These are phyloP conservation scores for Podarcis cretensis DNA, from an alignment of 2,113 vertebrate genomes.

Conservation along the genomic window DNA sequence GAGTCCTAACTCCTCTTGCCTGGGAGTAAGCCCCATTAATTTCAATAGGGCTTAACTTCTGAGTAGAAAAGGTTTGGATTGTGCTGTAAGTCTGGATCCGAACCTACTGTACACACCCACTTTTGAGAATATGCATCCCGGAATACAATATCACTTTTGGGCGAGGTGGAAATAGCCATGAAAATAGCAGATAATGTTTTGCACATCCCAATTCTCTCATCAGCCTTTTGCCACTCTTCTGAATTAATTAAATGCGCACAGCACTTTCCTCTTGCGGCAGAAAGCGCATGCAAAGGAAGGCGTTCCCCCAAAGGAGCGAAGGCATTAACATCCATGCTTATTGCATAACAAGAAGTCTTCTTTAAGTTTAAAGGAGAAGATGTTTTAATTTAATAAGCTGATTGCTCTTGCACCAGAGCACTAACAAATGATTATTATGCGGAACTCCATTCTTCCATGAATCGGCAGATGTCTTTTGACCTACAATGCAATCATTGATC, in stretches of 20 bases:
- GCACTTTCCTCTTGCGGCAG: background rate
- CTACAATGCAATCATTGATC: conserved; percentile 15
- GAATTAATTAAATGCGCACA: conserved; percentile 27
- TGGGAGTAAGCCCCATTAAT: background rate
- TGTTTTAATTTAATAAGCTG: conserved; percentile 29
- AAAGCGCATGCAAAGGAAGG: conserved; percentile 22
- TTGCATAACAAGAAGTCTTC: conserved; percentile 1
- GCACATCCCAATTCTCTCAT: background rate
- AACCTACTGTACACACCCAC: background rate
- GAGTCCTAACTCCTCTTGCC: too few relatives aligned
- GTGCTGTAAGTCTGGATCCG: too few relatives aligned
- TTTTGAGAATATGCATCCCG: background rate
- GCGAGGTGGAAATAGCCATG: background rate
- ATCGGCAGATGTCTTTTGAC: background rate
- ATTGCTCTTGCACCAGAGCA: background rate
- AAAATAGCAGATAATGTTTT: background rate
- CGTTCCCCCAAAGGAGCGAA: conserved; percentile 1
- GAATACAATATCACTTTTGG: background rate
- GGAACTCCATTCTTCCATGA: background rate
- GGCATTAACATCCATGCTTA: background rate
- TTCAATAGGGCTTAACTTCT: too few relatives aligned
- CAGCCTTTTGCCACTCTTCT: conserved; percentile 3
- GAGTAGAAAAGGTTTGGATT: too few relatives aligned
- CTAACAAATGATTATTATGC: conserved; percentile 14
- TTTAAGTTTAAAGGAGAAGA: conserved; percentile 18